Base-by-base conservation (phyloP, 2,113 vertebrate species). In the Trematomus loennbergii region DNA sequence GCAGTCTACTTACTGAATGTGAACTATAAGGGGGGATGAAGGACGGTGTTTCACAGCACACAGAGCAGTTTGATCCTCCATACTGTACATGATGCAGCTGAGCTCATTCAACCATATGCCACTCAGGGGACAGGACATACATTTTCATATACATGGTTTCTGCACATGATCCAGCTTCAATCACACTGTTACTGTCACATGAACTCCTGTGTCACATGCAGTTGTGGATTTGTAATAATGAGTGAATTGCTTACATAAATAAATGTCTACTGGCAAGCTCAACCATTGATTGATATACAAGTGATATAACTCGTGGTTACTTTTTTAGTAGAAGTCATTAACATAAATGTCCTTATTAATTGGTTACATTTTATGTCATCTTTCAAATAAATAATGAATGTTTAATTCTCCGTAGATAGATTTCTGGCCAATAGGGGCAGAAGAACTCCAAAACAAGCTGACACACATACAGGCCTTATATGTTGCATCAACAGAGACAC, bases 51-150 rank as follows among this genome's bases (percentile, higher is more conserved):
- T 58, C 43, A 36, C 52, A 58, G 33, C 13, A 16, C 25, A 52
- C 29, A 57, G 43, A 59, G 17, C 62, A 59, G 4, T 61, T 68
- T 68, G 78, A 64, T 72, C 67, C 5, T 54, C 16, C 12, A 57
- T 40, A 57, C 29, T 57, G 52, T 40, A 18, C 43, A 36, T 36
- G 22, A 17, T 67, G 63, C 71, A 81, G 48, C 71, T 81, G 78
- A 66, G 55, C 63, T 60, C 58, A 48, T 12, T 20, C 11, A 43
- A 45, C 36, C 65, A 53, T 29, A 15, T 61, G 40, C 40, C 16
- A 17, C 76, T 20, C 22, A n/a, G 33, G 20, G 58, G 76, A n/a
- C n/a, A 16, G 66, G 67, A n/a, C 10, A 66, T 17, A 2, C 36
- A 4, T 33, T 54, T 52, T 52, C 63, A 33, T 46, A 22, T 7